Evolutionary conservation across 2,113 vertebrate species (phyloP).

Genomic region (Collichthys lucidus): DNA sequence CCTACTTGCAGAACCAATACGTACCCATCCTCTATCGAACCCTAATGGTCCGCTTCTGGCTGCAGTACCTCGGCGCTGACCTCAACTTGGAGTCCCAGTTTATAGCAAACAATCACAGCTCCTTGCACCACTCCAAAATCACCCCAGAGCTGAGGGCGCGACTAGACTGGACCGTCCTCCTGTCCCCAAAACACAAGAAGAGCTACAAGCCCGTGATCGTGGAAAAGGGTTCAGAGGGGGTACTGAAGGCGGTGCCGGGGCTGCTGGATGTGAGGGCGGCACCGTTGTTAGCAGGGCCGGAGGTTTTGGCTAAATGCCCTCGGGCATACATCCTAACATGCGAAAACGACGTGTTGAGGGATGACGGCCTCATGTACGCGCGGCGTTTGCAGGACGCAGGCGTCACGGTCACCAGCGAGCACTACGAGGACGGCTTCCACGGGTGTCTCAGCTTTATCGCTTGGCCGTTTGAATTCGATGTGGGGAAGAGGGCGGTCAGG

Average conservation of each 20-base stretch:
- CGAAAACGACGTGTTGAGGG: conserved; percentile 92
- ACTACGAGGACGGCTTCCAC: conserved; percentile 93
- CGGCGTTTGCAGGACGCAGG: conserved; percentile 88
- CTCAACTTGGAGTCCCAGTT: conserved; percentile 81
- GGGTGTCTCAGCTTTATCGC: conserved; percentile 90
- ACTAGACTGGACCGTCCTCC: conserved; percentile 88
- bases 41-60: conserved; percentile 90
- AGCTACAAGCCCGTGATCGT: conserved; percentile 83
- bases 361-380: conserved; percentile 94
- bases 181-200: conserved; percentile 85
- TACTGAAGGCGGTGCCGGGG: conserved; percentile 82
- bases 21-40: conserved; percentile 82
- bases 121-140: conserved; percentile 77
- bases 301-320: conserved; percentile 85
- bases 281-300: conserved; percentile 88
- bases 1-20: conserved; percentile 88
- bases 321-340: conserved; percentile 92
- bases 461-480: conserved; percentile 89
- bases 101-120: conserved; percentile 91
- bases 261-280: conserved; percentile 87
- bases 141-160: conserved; percentile 81
- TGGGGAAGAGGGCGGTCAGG: conserved; percentile 85
- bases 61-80: conserved; percentile 89
- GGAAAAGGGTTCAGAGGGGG: conserved; percentile 74
- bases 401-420: conserved; percentile 87